These are phyloP conservation scores for Thera britannica DNA, from an alignment of 2,888 invertebrate genomes.

Conservation along the genomic window DNA sequence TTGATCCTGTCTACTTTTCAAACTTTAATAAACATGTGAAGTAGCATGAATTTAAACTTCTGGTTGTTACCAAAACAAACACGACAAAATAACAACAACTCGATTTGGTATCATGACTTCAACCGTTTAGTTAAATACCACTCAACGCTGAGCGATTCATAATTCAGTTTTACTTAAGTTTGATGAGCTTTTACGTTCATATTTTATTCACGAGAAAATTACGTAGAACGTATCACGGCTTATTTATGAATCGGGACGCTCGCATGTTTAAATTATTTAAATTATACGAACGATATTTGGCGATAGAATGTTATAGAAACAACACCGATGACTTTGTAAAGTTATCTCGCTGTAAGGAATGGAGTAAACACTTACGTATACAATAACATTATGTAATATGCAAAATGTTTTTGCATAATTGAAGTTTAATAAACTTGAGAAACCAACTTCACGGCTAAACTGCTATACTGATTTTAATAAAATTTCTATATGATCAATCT, in stretches of 20 bases:
- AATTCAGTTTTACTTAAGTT: constrained; percentile 45
- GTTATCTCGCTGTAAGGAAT: neutral
- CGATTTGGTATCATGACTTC: constrained; percentile 19
- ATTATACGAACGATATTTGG: constrained; percentile 26
- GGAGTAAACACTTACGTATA: neutral
- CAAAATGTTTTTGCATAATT: neutral
- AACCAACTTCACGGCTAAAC: no score
- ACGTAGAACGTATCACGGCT: constrained; percentile 35
- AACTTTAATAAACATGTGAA: neutral
- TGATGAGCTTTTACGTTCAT: constrained; percentile 44
- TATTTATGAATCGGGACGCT: constrained; percentile 37
- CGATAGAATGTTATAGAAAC: constrained; percentile 11
- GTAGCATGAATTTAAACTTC: neutral
- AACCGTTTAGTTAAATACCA: constrained; percentile 35
- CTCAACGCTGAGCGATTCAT: constrained; percentile 41
- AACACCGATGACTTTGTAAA: constrained; percentile 5
- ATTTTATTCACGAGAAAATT: constrained; percentile 45
- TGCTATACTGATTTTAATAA: no score
- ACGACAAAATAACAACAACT: constrained; percentile 6
- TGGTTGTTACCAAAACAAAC: neutral
- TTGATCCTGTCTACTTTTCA: no score
- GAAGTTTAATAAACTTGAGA: no score
- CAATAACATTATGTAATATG: neutral
- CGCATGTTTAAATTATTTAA: constrained; percentile 28
- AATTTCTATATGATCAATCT: no score